Evolutionary conservation across 2,888 invertebrate species (phyloP).

Genomic region (Polyommatus iphigenia): DNA sequence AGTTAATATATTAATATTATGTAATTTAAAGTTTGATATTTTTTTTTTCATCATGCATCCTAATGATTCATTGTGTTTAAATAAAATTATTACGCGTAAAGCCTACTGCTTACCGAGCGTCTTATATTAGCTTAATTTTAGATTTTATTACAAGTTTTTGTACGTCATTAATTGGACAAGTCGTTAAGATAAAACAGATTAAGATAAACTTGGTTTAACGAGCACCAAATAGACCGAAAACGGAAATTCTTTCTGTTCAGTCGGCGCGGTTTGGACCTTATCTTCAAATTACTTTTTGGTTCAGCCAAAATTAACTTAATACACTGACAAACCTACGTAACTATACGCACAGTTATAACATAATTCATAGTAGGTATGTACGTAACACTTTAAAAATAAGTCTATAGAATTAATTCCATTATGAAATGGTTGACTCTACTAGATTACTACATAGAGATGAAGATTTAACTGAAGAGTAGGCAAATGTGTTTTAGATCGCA

Average conservation of each 20-base stretch:
- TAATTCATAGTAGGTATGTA: too few species aligned
- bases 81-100: not conserved
- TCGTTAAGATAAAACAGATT: constrained; percentile 8
- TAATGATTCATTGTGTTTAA: not conserved
- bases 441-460: not conserved
- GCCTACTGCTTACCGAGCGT: not conserved
- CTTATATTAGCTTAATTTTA: not conserved
- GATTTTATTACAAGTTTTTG: not conserved
- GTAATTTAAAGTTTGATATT: not conserved
- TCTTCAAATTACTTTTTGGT: not conserved
- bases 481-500: constrained; percentile 29
- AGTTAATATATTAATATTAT: not conserved
- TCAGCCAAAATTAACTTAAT: not conserved
- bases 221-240: constrained; percentile 16
- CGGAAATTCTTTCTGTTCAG: constrained; percentile 14
- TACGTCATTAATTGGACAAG: constrained; percentile 11
- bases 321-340: too few species aligned
- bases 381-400: too few species aligned
- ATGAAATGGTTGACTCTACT: too few species aligned
- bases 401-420: too few species aligned
- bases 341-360: too few species aligned
- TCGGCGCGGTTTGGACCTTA: not conserved
- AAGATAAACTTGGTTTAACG: constrained; percentile 16
- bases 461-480: not conserved
- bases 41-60: not conserved